A percentile compares a stretch with the other conserved stretches of the same genome.
Conservation (phyloP, 2,888 invertebrate species). For the Agrypnus murinus region DNA sequence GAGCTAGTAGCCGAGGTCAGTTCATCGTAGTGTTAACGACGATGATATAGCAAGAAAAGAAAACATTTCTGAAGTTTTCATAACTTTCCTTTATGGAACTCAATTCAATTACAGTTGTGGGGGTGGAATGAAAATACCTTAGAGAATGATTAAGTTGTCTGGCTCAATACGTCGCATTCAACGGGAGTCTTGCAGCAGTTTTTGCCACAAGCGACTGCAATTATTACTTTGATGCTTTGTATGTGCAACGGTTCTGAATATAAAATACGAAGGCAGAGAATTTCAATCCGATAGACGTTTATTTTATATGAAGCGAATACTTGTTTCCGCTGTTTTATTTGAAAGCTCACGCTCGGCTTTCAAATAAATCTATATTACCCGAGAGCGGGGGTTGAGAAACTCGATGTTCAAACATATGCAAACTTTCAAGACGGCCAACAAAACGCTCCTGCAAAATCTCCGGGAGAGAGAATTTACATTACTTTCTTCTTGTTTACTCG, state of each 20-base stretch:
- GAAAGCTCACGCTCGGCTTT: constrained; percentile 48
- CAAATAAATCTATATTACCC: constrained; percentile 48
- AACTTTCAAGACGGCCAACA: constrained; percentile 47
- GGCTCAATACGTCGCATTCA: constrained; percentile 28
- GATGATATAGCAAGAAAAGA: background rate
- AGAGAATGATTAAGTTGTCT: constrained; percentile 45
- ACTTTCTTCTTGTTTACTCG: constrained; percentile 45
- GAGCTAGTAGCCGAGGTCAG: constrained; percentile 9
- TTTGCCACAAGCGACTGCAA: constrained; percentile 45
- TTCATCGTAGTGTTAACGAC: background rate
- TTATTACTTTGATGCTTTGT: constrained; percentile 50
- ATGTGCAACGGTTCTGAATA: constrained; percentile 46
- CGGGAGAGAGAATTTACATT: constrained; percentile 41
- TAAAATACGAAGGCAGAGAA: constrained; percentile 44
- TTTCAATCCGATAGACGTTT: constrained; percentile 48
- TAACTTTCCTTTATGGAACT: constrained; percentile 1
- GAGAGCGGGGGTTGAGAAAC: constrained; percentile 41
- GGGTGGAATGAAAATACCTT: constrained; percentile 25
- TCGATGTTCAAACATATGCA: constrained; percentile 43
- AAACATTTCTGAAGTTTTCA: constrained; percentile 19
- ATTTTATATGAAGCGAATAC: constrained; percentile 49
- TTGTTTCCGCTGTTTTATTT: constrained; percentile 49
- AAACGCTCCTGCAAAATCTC: constrained; percentile 37
- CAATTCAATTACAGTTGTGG: constrained; percentile 27
- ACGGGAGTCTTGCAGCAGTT: constrained; percentile 37